Percentiles rank a stretch among this genome's conserved stretches.
phyloP scores from a whole-genome alignment of 2,113 vertebrate genomes.

The Rhodinocichla rosea region DNA sequence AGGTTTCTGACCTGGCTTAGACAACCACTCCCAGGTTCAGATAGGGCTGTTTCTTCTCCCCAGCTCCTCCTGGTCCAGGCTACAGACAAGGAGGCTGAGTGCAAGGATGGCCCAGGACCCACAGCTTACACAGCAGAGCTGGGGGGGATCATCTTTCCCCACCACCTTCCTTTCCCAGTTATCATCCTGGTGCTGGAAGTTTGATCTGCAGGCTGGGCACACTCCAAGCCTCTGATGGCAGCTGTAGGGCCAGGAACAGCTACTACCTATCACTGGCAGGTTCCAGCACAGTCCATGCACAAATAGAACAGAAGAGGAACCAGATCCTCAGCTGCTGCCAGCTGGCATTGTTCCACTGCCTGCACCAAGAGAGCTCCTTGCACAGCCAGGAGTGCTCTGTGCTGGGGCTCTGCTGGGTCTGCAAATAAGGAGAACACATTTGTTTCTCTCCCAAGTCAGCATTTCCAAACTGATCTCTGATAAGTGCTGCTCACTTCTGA shows the following conservation, averaged over 20 bases:
- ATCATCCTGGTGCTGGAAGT: not conserved
- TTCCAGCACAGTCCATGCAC: not conserved
- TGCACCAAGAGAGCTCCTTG: not conserved
- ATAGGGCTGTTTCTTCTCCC: not conserved
- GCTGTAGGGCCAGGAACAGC: not conserved
- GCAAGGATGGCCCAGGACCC: not conserved
- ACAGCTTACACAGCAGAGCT: accelerated
- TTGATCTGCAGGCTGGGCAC: not conserved
- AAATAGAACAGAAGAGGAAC: constrained; percentile 14
- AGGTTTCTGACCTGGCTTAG: not conserved
- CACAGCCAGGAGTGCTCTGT: not conserved
- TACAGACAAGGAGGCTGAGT: not conserved
- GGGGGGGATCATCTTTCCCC: not conserved
- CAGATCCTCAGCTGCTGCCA: not conserved
- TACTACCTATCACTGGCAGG: not conserved
- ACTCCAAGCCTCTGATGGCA: not conserved
- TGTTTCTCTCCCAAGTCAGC: not conserved
- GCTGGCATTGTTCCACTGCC: constrained; percentile 6
- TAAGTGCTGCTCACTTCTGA: not conserved
- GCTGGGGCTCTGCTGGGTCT: not conserved
- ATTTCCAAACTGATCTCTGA: not conserved
- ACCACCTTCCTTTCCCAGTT: not conserved
- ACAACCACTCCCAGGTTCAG: not conserved
- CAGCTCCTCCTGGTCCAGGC: not conserved
- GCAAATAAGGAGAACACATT: not conserved